Conservation (phyloP, 2,113 vertebrate genomes). For the Heterotilapia buettikoferi region DNA sequence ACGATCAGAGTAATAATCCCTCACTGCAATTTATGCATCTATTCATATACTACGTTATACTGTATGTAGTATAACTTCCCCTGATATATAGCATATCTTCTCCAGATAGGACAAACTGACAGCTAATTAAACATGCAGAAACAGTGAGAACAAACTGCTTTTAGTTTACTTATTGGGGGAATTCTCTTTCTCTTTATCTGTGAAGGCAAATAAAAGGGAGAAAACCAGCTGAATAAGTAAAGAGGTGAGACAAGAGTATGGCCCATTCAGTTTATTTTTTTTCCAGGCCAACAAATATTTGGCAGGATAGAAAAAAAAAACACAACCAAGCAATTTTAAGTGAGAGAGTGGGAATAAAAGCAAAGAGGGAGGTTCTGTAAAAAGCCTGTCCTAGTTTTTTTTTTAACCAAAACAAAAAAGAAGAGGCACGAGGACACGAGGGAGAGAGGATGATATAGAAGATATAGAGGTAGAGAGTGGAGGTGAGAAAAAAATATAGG, state of each 20-base stretch:
- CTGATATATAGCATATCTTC: background rate
- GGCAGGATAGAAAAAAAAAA: background rate
- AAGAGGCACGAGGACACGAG: constrained; percentile 3
- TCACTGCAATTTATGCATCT: background rate
- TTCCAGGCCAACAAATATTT: constrained; percentile 46
- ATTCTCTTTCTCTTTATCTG: background rate
- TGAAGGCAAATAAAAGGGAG: background rate
- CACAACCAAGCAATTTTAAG: background rate
- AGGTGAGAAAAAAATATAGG: constrained; percentile 18
- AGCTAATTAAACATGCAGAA: constrained; percentile 48
- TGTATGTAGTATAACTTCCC: background rate
- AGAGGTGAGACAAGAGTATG: background rate
- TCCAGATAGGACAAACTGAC: background rate
- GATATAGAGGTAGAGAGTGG: background rate
- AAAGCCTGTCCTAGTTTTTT: constrained; percentile 30
- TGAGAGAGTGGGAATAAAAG: constrained; percentile 11
- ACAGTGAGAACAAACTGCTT: constrained; percentile 8
- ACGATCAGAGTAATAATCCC: background rate
- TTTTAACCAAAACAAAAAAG: constrained; percentile 17
- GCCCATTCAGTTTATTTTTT: background rate
- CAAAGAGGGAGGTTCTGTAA: constrained; percentile 16
- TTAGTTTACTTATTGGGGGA: background rate
- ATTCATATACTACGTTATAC: background rate
- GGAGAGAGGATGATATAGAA: background rate
- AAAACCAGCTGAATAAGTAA: background rate